Evolutionary conservation across 2,113 vertebrate genomes (phyloP), one percentile per base, ranked within the genome.

Genomic region (Rhadina sibilatrix): DNA sequence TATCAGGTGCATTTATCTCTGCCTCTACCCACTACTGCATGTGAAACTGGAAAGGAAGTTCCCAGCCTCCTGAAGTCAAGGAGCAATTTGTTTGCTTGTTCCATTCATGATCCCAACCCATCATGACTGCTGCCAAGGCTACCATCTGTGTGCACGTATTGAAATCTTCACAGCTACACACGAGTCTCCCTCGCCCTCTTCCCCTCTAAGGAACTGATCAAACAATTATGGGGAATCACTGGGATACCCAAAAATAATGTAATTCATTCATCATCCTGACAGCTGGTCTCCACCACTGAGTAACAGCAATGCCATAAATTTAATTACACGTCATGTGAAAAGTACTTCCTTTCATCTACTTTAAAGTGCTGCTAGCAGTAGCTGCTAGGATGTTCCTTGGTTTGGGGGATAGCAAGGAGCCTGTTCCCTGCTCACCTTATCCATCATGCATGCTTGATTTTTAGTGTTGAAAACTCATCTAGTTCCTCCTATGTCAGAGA

Each of bases 121-220:
- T 3, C 5, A 21, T 2, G 2, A 42, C 13, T 1, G 0, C 42
- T 57, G 17, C 11, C 27, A 16, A 46, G 42, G 16, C 28, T 54
- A 17, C 28, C 47, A 49, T 42, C 38, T 63, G 17, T 49, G 33
- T 46, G n/a, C 4, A 0, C 0, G 0, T 33, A 38, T 40, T 24
- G 50, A 93, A 68, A 65, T 77, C 23, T 60, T 56, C 64, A 37
- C 7, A 5, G 18, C 6, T 68, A 27, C 2, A 16, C 50, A 57
- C 13, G 54, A 37, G 35, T 18, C 7, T 40, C 40, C 19, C 9
- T 47, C 6, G 33, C 35, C 17, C 9, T 53, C 25, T 76, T 15
- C 10, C 38, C 15, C 52, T n/a, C n/a, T n/a, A 33, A 54, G 16
- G 28, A 88, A 42, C 2, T 10, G 15, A 90, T 15, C 40, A 74